Evolutionary conservation across 1,140 invertebrate species (phyloP).

Genomic region (Chelonus insularis): DNA sequence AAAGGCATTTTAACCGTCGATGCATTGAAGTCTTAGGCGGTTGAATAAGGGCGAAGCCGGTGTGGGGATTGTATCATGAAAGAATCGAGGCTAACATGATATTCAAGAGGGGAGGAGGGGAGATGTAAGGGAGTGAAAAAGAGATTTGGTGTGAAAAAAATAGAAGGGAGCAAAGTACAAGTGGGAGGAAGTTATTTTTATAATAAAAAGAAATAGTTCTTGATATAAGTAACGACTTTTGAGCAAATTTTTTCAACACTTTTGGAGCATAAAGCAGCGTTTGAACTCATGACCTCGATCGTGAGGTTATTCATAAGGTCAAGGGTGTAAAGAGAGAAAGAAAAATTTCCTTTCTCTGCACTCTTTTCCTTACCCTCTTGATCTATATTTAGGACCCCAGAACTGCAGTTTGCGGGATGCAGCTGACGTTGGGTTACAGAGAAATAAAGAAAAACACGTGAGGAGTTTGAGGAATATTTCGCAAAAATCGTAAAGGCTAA

Average conservation of each 20-base stretch:
- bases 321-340: not conserved
- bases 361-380: not conserved
- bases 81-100: not conserved
- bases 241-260: too few species aligned
- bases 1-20: slow-evolving; percentile 5
- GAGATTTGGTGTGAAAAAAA: not conserved
- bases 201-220: not conserved
- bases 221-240: too few species aligned
- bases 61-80: not conserved
- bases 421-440: slow-evolving; percentile 7
- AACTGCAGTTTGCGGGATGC: slow-evolving; percentile 16
- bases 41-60: not conserved
- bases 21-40: slow-evolving; percentile 3
- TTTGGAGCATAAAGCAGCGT: not conserved
- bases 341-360: not conserved
- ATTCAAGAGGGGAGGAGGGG: not conserved
- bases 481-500: too few species aligned
- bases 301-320: not conserved
- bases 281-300: not conserved
- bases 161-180: not conserved
- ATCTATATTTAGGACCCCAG: slow-evolving; percentile 17
- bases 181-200: slow-evolving; percentile 3
- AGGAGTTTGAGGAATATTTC: not conserved
- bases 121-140: not conserved
- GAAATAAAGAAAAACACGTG: not conserved